Base-by-base conservation (phyloP, 2,797 vertebrate species). In the Dendrocincla fuliginosa region DNA sequence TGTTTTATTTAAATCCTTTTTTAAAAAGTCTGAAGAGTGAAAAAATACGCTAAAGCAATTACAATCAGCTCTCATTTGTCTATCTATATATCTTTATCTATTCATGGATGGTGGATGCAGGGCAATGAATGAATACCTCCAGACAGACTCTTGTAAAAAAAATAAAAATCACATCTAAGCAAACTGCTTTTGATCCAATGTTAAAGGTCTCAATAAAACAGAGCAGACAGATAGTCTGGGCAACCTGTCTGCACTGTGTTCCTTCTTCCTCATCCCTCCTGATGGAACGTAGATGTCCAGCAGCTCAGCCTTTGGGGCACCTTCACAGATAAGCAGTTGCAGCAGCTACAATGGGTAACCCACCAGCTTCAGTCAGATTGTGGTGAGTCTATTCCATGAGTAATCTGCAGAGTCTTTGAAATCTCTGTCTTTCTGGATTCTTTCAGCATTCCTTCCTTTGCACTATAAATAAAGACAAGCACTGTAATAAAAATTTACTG, bases 361-460 rank as follows among this genome's bases (percentile, higher is more conserved):
- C 55, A 49, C 11, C 5, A 3, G 17, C 35, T 65, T 59, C 35
- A 33, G 55, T 41, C 23, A 42, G 35, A 56, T 56, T 10, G 4
- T 60, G 30, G 18, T 67, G 24, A 46, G 19, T 35, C 41, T 46
- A 15, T 64, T 83, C 46, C 39, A 9, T 11, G 49, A 88, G 60
- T 67, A 68, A 93, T 82, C 63, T 61, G 63, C 27, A n/a, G 22
- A 83, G 32, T 63, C 77, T 47, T 57, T 86, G 53, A 94, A 89
- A 89, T 50, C 37, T 67, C 50, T 28, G 8, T 19, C 44, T 88
- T 83, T 69, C 50, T 74, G 74, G 70, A 89, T 89, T 82, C 52
- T 46, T 88, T 93, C 91, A 70, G 20, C 12, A 4, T 41, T 8
- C n/a, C 3, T 59, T 87, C 42, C 37, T 63, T 74, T 28, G 24